Evolutionary conservation across 2,797 vertebrate species (phyloP).

Genomic region (Lutjanus argentimaculatus): DNA sequence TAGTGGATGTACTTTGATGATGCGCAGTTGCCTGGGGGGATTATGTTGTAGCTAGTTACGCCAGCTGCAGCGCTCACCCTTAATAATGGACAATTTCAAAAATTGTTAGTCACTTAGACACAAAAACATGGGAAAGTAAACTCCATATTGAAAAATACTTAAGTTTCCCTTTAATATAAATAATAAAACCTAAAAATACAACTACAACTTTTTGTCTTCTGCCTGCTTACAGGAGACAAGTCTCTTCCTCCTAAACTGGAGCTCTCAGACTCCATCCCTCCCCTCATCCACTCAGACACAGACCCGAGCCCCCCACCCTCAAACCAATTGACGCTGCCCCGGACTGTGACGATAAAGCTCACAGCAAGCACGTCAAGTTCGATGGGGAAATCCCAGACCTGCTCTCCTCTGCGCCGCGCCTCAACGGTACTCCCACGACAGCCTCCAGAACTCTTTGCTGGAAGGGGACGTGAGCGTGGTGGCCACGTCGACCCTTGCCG

Average conservation of each 20-base stretch:
- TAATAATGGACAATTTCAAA: too few species aligned
- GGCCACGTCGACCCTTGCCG: slow-evolving; percentile 91
- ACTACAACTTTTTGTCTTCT: neutral
- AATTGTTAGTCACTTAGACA: too few species aligned
- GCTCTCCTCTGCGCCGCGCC: slow-evolving; percentile 75
- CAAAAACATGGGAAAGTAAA: too few species aligned
- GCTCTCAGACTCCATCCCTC: slow-evolving; percentile 94
- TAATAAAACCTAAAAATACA: too few species aligned
- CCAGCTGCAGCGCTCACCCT: too few species aligned
- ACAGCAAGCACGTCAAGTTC: slow-evolving; percentile 88
- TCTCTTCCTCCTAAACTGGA: slow-evolving; percentile 98
- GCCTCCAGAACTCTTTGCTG: slow-evolving; percentile 86
- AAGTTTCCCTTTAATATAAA: too few species aligned
- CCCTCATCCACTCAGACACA: slow-evolving; percentile 91
- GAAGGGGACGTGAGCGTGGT: slow-evolving; percentile 91
- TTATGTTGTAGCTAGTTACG: too few species aligned
- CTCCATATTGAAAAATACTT: too few species aligned
- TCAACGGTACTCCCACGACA: slow-evolving; percentile 86
- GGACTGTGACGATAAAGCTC: slow-evolving; percentile 87
- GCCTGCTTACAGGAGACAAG: slow-evolving; percentile 90
- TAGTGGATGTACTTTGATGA: too few species aligned
- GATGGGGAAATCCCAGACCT: slow-evolving; percentile 88
- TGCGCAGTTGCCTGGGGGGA: too few species aligned
- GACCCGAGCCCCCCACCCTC: slow-evolving; percentile 96
- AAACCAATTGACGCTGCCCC: slow-evolving; percentile 93